phyloP scores from a whole-genome alignment of 2,888 invertebrate species.

The Limenitis camilla region DNA sequence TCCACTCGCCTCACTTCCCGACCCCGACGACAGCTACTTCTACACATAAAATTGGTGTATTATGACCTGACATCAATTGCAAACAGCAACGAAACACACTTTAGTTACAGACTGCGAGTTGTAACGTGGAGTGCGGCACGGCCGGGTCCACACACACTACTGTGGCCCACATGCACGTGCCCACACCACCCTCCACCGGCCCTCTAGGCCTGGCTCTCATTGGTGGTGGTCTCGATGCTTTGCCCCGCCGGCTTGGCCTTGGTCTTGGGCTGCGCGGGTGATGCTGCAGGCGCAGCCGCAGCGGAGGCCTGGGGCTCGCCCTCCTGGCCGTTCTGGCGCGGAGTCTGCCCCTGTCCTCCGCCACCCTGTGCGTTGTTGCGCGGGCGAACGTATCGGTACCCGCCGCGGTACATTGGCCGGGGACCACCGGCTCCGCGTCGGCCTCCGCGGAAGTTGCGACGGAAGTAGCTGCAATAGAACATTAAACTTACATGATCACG shows the following conservation, averaged over 20 bases:
- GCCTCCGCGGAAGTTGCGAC: conserved; percentile 83
- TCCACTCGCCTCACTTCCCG: conserved; percentile 46
- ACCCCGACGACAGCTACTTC: conserved; percentile 34
- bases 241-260: conserved; percentile 53
- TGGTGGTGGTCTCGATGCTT: conserved; percentile 63
- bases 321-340: conserved; percentile 51
- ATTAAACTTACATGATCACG: not conserved
- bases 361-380: conserved; percentile 50
- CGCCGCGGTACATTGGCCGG: conserved; percentile 60
- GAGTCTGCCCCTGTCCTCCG: conserved; percentile 31
- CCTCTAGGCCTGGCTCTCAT: conserved; percentile 69
- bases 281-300: conserved; percentile 36
- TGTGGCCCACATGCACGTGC: conserved; percentile 22
- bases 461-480: conserved; percentile 76
- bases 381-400: conserved; percentile 57
- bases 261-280: conserved; percentile 37
- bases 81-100: conserved; percentile 48
- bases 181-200: conserved; percentile 42
- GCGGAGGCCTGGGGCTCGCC: conserved; percentile 43
- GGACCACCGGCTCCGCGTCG: conserved; percentile 64
- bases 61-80: conserved; percentile 23
- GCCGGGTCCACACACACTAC: conserved; percentile 59
- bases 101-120: conserved; percentile 35
- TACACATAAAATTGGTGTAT: conserved; percentile 23
- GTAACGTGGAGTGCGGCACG: conserved; percentile 38